These are phyloP conservation scores for Malacoraja senta DNA, from an alignment of 2,797 vertebrate genomes.

Conservation along the genomic window DNA sequence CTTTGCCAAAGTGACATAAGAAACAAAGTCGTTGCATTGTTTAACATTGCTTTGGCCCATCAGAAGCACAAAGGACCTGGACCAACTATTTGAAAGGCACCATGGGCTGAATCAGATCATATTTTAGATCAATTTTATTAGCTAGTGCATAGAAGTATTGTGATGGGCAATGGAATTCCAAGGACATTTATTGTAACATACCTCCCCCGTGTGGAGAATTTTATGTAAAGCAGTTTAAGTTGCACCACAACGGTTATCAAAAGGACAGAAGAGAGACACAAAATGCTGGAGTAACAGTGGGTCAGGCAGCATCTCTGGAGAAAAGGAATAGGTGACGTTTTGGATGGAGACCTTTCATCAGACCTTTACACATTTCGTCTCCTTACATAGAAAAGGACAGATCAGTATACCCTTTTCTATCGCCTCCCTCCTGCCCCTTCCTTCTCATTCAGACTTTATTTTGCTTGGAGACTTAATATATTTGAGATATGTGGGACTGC, in stretches of 20 bases:
- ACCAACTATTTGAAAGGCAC: neutral
- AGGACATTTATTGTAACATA: slow-evolving; percentile 1
- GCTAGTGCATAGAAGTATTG: no score
- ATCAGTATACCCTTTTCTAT: neutral
- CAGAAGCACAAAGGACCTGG: no score
- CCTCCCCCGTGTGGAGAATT: neutral
- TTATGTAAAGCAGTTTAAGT: slow-evolving; percentile 18
- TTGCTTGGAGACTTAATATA: neutral
- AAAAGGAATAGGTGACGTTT: no score
- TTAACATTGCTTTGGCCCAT: no score
- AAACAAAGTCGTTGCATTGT: no score
- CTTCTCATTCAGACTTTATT: neutral
- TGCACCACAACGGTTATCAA: no score
- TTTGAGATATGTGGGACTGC: neutral
- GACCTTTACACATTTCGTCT: no score
- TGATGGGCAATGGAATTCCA: neutral
- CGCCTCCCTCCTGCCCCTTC: neutral
- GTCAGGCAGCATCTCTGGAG: no score
- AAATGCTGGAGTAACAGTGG: no score
- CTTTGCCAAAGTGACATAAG: no score
- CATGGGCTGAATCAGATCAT: neutral
- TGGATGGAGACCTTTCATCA: no score
- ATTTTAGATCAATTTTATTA: neutral
- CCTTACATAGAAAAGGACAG: neutral
- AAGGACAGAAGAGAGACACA: no score